A percentile compares a stretch with the other conserved stretches of the same genome.
Conservation (phyloP, 1,140 invertebrate species). For the Harpegnathos saltator region DNA sequence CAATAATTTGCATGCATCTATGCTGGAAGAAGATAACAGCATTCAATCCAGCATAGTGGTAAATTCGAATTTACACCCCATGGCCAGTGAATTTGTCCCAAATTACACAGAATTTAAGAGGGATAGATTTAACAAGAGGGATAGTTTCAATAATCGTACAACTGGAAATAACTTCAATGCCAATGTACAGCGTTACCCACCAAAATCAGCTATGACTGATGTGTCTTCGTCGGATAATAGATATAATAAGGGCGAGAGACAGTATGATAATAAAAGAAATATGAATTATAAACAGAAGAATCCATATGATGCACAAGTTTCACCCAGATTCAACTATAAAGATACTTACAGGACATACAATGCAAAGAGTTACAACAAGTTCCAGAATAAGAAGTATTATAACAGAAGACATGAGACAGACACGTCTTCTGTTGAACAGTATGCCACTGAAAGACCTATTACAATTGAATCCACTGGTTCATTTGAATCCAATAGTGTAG, state of each 20-base stretch:
- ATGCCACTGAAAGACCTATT: conserved; percentile 12
- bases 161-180: neutral
- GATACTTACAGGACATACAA: conserved; percentile 64
- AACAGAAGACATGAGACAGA: conserved; percentile 65
- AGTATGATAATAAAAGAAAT: conserved; percentile 67
- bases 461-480: neutral
- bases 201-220: neutral
- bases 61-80: conserved; percentile 77
- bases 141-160: neutral
- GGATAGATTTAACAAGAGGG: neutral
- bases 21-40: conserved; percentile 18
- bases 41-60: conserved; percentile 26
- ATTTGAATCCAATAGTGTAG: conserved; percentile 29
- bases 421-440: conserved; percentile 26
- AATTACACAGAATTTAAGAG: conserved; percentile 19
- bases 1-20: conserved; percentile 21
- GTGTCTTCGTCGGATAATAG: conserved; percentile 33
- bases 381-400: conserved; percentile 72
- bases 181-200: neutral
- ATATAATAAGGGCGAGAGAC: conserved; percentile 58
- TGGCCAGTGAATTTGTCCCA: conserved; percentile 75
- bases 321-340: conserved; percentile 33
- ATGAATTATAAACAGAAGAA: conserved; percentile 62
- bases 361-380: conserved; percentile 66
- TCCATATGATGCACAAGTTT: conserved; percentile 40